Evolutionary conservation across 2,113 vertebrate species (phyloP).

Genomic region (Clarias magur): DNA sequence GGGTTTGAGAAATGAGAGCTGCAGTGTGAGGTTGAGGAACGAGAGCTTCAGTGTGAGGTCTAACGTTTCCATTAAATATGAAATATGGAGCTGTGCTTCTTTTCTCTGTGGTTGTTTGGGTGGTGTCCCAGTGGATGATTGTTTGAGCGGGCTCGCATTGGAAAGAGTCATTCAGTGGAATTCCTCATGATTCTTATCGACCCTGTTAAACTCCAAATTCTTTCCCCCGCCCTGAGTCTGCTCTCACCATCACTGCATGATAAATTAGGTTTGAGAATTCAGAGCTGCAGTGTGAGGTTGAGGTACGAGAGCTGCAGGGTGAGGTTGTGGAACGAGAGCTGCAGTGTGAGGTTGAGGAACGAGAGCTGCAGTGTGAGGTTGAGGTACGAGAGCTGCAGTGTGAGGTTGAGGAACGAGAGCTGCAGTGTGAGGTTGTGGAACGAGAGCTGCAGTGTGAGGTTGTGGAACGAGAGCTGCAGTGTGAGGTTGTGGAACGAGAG

Average conservation of each 20-base stretch:
- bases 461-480: not conserved
- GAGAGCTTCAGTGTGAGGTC: not conserved
- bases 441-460: too few species aligned
- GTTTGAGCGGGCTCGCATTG: not conserved
- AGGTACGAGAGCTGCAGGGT: not conserved
- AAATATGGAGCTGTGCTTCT: not conserved
- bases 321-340: not conserved
- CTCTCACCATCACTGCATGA: not conserved
- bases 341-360: not conserved
- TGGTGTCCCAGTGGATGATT: constrained; percentile 6
- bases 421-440: not conserved
- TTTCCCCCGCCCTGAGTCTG: constrained; percentile 8
- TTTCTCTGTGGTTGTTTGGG: constrained; percentile 32
- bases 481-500: not conserved
- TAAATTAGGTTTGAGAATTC: not conserved
- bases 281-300: not conserved
- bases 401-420: not conserved
- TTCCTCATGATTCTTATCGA: constrained; percentile 22
- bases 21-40: not conserved
- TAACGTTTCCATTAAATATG: not conserved
- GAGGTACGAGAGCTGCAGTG: not conserved
- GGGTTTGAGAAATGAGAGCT: not conserved
- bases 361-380: not conserved
- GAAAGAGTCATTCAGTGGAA: constrained; percentile 1
- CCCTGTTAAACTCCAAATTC: constrained; percentile 11